Conservation (phyloP, 2,113 vertebrate species). For the Tor tambroides region DNA sequence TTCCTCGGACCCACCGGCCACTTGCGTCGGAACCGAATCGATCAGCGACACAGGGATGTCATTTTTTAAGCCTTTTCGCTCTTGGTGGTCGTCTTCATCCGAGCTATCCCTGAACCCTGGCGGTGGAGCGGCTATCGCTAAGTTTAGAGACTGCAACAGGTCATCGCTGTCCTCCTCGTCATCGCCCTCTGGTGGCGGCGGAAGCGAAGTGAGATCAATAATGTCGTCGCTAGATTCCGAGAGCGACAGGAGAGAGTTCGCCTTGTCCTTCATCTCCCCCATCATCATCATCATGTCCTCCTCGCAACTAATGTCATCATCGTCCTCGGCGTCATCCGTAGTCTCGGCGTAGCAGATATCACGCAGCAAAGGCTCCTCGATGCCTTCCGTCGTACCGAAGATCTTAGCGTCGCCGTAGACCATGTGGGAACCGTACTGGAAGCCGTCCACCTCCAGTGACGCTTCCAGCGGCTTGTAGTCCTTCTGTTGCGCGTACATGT, state of each 20-base stretch:
- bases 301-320: constrained; percentile 97
- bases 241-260: constrained; percentile 83
- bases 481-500: constrained; percentile 84
- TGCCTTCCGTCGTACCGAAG: constrained; percentile 86
- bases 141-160: constrained; percentile 93
- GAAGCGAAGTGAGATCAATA: constrained; percentile 96
- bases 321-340: constrained; percentile 93
- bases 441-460: constrained; percentile 83
- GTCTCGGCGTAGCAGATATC: constrained; percentile 98
- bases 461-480: constrained; percentile 89
- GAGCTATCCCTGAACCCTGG: constrained; percentile 98
- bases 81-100: constrained; percentile 92
- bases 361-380: constrained; percentile 93
- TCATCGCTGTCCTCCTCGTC: constrained; percentile 92
- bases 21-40: constrained; percentile 88
- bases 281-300: constrained; percentile 86
- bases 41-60: constrained; percentile 98
- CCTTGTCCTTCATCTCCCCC: constrained; percentile 84
- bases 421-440: constrained; percentile 84
- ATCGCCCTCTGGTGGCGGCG: constrained; percentile 94
- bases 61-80: constrained; percentile 72
- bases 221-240: constrained; percentile 98
- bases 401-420: constrained; percentile 86
- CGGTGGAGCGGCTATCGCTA: constrained; percentile 97
- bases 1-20: constrained; percentile 82